Conservation (phyloP, 2,888 invertebrate species). For the Pandemis corylana region DNA sequence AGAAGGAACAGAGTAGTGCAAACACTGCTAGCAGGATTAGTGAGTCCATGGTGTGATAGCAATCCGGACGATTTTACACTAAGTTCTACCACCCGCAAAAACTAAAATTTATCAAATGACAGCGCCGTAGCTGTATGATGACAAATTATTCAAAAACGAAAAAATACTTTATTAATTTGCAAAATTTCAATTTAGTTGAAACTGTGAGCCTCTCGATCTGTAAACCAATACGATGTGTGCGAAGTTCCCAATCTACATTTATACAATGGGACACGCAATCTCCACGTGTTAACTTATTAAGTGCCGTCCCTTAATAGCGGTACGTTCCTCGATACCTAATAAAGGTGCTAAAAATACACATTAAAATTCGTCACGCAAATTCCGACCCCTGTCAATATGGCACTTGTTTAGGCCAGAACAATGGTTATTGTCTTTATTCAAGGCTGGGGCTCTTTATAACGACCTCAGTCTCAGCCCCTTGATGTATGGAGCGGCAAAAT, state of each 20-base stretch:
- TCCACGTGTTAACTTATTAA: not conserved
- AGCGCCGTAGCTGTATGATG: too few relatives aligned
- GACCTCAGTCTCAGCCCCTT: conserved; percentile 8
- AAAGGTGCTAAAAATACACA: not conserved
- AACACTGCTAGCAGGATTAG: too few relatives aligned
- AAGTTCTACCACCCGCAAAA: too few relatives aligned
- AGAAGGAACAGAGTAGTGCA: too few relatives aligned
- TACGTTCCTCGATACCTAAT: not conserved
- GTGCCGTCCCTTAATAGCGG: not conserved
- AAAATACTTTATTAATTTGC: not conserved
- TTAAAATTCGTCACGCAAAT: conserved; percentile 1
- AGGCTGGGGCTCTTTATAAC: conserved; percentile 6
- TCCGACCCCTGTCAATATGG: conserved; percentile 9
- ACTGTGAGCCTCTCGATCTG: not conserved
- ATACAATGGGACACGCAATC: not conserved
- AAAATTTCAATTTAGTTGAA: not conserved
- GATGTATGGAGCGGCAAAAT: conserved; percentile 11
- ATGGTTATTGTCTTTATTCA: conserved; percentile 13
- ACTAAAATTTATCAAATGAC: too few relatives aligned
- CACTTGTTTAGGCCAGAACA: conserved; percentile 12
- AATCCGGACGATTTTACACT: too few relatives aligned
- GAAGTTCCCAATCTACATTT: not conserved
- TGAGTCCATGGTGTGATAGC: too few relatives aligned
- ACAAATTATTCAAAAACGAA: not conserved
- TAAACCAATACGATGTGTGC: not conserved